Base-by-base conservation (phyloP, 1,140 invertebrate species). In the Lordiphosa mommai region DNA sequence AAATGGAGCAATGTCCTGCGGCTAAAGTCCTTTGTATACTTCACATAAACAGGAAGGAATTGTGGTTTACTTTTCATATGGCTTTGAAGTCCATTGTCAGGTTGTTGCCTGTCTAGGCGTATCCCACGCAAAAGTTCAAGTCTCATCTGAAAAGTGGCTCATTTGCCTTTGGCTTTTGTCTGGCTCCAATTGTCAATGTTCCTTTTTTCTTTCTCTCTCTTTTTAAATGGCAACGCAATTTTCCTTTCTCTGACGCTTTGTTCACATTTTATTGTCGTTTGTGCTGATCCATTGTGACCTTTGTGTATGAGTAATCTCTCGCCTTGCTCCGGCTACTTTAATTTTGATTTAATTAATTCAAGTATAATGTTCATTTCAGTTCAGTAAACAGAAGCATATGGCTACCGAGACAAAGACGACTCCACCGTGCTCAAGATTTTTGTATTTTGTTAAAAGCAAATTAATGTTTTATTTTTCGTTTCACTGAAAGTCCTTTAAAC, bases 21-120 rank as follows among this genome's bases (percentile, higher is more conserved):
- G 52, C 61, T 67, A 58, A 58, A 67, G 63, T 67, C 63, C 43
- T 58, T 27, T 40, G 12, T 38, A 16, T 44, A 27, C 13, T 8
- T 4, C 61, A 20, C 34, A 72, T 72, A 77, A 68, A 72, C 73
- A 57, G 27, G 41, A 52, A 61, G 36, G 55, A 60, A 46, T 70
- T 43, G 69, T 74, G 64, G 69, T 51, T 79, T 79, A 77, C 51
- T 63, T 77, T 76, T 60, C 50, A 50, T 61, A 58, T 55, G 32
- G 14, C 52, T 65, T 60, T 74, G 61, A 65, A 60, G 66, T 52
- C 36, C 76, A 82, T 79, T 79, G 74, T 82, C 61, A 82, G 76
- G 76, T 80, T 84, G 76, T 80, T 80, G 76, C 71, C 71, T 76
- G 72, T 77, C 72, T 77, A 84, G 68, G 61, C 33, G 36, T 10